A percentile compares a stretch with the other conserved stretches of the same genome.
phyloP scores from a whole-genome alignment of 1,140 invertebrate species.

The Scaptomyza graminum region DNA sequence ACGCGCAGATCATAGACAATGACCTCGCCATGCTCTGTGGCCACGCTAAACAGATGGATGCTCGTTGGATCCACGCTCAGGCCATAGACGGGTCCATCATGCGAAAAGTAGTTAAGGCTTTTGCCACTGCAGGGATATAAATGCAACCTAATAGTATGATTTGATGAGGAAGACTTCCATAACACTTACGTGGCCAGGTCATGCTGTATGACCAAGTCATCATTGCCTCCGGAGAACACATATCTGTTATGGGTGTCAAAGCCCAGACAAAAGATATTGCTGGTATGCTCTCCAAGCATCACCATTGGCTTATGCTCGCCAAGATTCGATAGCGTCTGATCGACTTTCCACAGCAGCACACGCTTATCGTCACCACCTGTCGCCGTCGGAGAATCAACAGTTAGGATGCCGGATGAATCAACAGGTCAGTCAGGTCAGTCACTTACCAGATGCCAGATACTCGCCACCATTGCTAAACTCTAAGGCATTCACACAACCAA shows the following conservation, averaged over 20 bases:
- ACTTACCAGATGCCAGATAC: slow-evolving; percentile 92
- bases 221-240: slow-evolving; percentile 97
- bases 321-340: slow-evolving; percentile 88
- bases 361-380: slow-evolving; percentile 92
- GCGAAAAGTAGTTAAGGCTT: slow-evolving; percentile 90
- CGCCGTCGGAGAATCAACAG: slow-evolving; percentile 85
- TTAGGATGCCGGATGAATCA: slow-evolving; percentile 12
- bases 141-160: neutral
- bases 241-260: slow-evolving; percentile 91
- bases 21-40: slow-evolving; percentile 95
- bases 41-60: slow-evolving; percentile 92
- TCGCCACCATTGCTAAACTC: slow-evolving; percentile 96
- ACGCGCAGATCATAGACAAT: slow-evolving; percentile 89
- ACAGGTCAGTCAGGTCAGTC: slow-evolving; percentile 43
- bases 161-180: neutral
- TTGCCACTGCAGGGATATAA: slow-evolving; percentile 85
- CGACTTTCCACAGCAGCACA: slow-evolving; percentile 94
- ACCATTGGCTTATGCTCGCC: slow-evolving; percentile 85
- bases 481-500: slow-evolving; percentile 98
- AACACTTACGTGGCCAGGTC: slow-evolving; percentile 89
- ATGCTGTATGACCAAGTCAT: slow-evolving; percentile 96
- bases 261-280: slow-evolving; percentile 96
- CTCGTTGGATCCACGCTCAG: slow-evolving; percentile 93
- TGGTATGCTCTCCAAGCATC: slow-evolving; percentile 93
- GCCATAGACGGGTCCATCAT: slow-evolving; percentile 95